A percentile compares a stretch with the other conserved stretches of the same genome.
Evolutionary conservation across 1,140 invertebrate genomes (phyloP).

Genomic region (Planococcus citri): DNA sequence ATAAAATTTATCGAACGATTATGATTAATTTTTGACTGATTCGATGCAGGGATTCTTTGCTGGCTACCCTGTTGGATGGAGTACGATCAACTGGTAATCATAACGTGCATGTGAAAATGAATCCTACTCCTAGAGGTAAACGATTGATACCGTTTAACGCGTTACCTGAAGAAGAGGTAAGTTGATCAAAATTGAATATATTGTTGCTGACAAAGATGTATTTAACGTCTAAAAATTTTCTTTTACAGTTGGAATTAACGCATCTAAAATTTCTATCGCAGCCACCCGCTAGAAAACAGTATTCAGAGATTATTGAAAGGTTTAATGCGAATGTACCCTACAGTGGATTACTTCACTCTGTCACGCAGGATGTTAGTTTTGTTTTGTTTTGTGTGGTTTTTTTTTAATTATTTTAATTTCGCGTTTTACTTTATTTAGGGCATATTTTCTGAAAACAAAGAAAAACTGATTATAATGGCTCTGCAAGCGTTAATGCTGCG

Average conservation of each 20-base stretch:
- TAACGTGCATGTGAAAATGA: conserved; percentile 92
- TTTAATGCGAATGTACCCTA: conserved; percentile 98
- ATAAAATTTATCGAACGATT: too few relatives aligned
- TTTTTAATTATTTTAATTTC: conserved; percentile 1
- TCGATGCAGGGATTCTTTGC: conserved; percentile 68
- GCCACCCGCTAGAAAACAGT: conserved; percentile 45
- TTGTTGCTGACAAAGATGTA: conserved; percentile 93
- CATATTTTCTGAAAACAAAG: conserved; percentile 96
- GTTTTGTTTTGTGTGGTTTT: too few relatives aligned
- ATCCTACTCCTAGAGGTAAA: conserved; percentile 64
- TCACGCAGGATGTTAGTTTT: conserved; percentile 80
- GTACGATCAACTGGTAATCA: conserved; percentile 91
- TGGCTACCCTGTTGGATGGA: conserved; percentile 91
- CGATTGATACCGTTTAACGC: conserved; percentile 76
- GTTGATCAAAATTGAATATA: too few relatives aligned
- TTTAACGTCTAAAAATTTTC: background rate
- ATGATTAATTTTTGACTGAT: background rate
- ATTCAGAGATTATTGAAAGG: conserved; percentile 37
- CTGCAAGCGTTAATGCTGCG: conserved; percentile 59
- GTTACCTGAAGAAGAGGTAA: conserved; percentile 86
- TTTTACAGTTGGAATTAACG: conserved; percentile 56
- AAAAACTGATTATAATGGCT: conserved; percentile 80
- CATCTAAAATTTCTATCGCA: conserved; percentile 72
- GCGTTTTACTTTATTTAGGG: conserved; percentile 47
- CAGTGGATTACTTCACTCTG: conserved; percentile 89